Percentiles rank a stretch among this genome's conserved stretches.
Evolutionary conservation across 2,888 invertebrate species (phyloP).

Genomic region (Tillus elongatus): DNA sequence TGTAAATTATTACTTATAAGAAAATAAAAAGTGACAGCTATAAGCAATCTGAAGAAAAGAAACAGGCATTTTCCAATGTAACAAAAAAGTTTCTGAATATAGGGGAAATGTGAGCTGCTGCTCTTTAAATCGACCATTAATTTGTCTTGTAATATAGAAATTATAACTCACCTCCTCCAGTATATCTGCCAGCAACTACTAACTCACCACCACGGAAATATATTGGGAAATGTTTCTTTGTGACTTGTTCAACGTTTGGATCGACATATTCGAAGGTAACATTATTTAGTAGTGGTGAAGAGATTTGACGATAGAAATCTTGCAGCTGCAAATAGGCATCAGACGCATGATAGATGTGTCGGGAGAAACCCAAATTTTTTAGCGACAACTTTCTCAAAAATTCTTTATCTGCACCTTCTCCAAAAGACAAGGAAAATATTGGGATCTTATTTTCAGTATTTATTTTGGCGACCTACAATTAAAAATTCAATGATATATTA

Average conservation of each 20-base stretch:
- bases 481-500: no score
- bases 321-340: constrained; percentile 58
- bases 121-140: no score
- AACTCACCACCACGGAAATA: constrained; percentile 56
- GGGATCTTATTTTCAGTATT: constrained; percentile 38
- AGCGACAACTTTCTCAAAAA: constrained; percentile 58
- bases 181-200: constrained; percentile 52
- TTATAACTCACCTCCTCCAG: no score
- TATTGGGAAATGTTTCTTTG: constrained; percentile 49
- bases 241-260: constrained; percentile 48
- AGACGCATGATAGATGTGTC: constrained; percentile 63
- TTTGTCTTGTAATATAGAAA: no score
- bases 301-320: constrained; percentile 59
- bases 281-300: constrained; percentile 57
- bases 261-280: constrained; percentile 55
- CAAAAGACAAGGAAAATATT: constrained; percentile 63
- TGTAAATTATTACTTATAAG: no score
- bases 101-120: no score
- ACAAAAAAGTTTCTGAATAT: no score
- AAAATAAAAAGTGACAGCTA: no score
- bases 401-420: constrained; percentile 55
- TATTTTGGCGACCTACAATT: constrained; percentile 36
- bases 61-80: no score
- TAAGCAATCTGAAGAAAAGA: no score
- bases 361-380: constrained; percentile 57